Percentiles rank a stretch among this genome's conserved stretches.
Evolutionary conservation across 2,113 vertebrate genomes (phyloP).

Genomic region (Picathartes gymnocephalus): DNA sequence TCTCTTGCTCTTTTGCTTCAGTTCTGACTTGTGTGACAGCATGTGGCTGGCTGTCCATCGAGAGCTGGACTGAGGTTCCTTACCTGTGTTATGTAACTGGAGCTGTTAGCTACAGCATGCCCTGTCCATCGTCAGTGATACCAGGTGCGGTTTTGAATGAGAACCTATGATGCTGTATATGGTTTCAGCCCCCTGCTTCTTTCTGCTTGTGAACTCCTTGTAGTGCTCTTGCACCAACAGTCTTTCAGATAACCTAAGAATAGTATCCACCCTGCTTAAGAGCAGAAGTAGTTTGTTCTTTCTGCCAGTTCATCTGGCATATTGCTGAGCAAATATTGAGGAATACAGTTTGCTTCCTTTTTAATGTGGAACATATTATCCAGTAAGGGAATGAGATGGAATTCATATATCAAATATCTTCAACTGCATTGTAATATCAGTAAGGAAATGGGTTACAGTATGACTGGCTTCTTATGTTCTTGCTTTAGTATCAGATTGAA

Average conservation of each 20-base stretch:
- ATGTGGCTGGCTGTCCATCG: neutral
- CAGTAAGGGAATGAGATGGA: neutral
- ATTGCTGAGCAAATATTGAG: constrained; percentile 45
- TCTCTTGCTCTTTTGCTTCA: neutral
- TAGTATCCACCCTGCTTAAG: constrained; percentile 10
- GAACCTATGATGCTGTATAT: neutral
- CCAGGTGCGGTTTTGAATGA: neutral
- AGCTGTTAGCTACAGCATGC: fast-evolving
- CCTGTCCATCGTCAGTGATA: neutral
- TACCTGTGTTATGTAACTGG: neutral
- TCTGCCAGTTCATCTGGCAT: constrained; percentile 35
- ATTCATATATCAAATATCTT: constrained; percentile 18
- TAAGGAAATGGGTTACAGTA: constrained; percentile 7
- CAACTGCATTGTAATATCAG: neutral
- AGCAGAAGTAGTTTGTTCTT: constrained; percentile 40
- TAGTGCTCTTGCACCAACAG: neutral
- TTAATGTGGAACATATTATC: constrained; percentile 27
- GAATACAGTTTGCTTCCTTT: constrained; percentile 33
- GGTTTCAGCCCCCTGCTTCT: neutral
- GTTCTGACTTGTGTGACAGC: neutral
- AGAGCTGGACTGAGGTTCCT: neutral
- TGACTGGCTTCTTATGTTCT: neutral
- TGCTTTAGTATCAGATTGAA: constrained; percentile 4
- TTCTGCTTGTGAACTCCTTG: neutral
- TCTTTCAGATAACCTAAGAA: constrained; percentile 16